Evolutionary conservation across 2,113 vertebrate genomes (phyloP), one percentile per base, ranked within the genome.

Genomic region (Echinops telfairi): DNA sequence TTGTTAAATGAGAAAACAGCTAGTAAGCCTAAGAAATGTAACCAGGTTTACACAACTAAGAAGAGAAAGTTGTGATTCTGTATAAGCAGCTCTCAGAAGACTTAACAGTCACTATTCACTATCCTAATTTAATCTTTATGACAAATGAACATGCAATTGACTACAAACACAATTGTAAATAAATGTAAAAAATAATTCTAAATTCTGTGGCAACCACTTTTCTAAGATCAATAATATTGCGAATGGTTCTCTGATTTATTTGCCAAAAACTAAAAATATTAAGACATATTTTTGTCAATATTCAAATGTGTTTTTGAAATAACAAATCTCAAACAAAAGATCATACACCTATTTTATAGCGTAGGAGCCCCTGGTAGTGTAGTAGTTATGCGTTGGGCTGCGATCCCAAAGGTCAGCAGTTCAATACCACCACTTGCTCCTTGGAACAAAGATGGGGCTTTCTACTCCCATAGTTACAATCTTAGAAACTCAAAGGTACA

Each of bases 211-310:
- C 22, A 94, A 93, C 25, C 71, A 77, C 25, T n/a, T 78, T 58
- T 89, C 33, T 60, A 80, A 84, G 25, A 83, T 36, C 64, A 78
- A 43, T 83, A 71, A 79, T 16, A 91, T 38, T 86, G 36, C 17
- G 40, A 70, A 19, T 36, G 73, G 79, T 89, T 88, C 78, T 83
- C 73, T 84, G 40, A 78, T 75, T 94, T 58, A 78, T 40, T 81
- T 90, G 64, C 76, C 57, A 62, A 64, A 94, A 90, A 86, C 9
- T 62, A n/a, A 91, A 79, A 33, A 88, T 81, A 27, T 68, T 68
- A 88, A 33, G 33, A 82, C 22, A 77, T 11, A 57, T 27, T 2
- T 43, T 53, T 40, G 71, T n/a, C 53, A 86, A 90, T 47, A 23
- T 82, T 89, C 58, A 73, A 84, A 88, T 76, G 27, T 80, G 64